Evolutionary conservation across 1,140 invertebrate genomes (phyloP), one percentile per base, ranked within the genome.

Genomic region (Araneus ventricosus): DNA sequence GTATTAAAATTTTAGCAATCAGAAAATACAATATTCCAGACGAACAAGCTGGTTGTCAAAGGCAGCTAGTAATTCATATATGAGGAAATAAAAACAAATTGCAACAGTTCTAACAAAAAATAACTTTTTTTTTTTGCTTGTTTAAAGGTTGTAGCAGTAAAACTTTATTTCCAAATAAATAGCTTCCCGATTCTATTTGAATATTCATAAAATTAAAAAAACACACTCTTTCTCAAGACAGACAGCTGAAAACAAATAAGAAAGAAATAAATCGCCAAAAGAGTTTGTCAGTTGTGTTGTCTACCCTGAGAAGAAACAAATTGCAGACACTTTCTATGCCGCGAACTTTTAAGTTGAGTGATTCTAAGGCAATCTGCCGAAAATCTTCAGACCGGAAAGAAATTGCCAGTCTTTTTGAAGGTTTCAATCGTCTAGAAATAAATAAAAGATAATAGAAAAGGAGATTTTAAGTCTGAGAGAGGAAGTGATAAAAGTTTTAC

Each of bases 281-380:
- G 59, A 1, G 0, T 24, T 4, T 52, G 45, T 52, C 17, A 52
- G 45, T 52, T 52, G 3, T 63, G 59, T 4, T 4, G 4, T n/a
- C n/a, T 63, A 24, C 4, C 14, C 24, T n/a, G 22, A 34, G 34
- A 75, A 34, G 14, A 34, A 30, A 37, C 27, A 37, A 37, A 34
- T 1, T 41, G n/a, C 24, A 30, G 14, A 24, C n/a, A 14, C 8
- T 84, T 84, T 84, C 82, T 57, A 34, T 4, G 24, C 37, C 22
- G 22, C 8, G 24, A 84, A 41, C 17, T 87, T 59, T 61, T 34
- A 63, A 87, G 52, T 61, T 87, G 61, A 87, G 85, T 87, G 85
- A 61, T 87, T 87, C 85, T 61, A 22, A 4, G 61, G 34, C 45
- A 87, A 63, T 87, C 57, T 57, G 34, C 24, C 24, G 85, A 63